Evolutionary conservation across 2,113 vertebrate species (phyloP).

Genomic region (Irena cyanogastra): DNA sequence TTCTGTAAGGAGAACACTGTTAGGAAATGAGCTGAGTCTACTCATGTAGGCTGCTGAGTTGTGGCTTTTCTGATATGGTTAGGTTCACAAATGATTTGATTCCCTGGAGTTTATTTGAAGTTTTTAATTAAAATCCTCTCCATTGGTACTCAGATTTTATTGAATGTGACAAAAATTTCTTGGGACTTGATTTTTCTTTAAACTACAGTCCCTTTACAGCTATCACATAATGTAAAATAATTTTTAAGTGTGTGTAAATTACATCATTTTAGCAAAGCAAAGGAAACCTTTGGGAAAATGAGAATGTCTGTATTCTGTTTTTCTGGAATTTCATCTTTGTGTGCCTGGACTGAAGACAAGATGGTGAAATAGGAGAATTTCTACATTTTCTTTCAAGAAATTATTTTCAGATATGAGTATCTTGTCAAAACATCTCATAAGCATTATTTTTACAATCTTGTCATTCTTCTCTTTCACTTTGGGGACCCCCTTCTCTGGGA

Average conservation of each 20-base stretch:
- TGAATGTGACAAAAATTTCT: conserved; percentile 44
- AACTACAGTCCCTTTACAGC: background rate
- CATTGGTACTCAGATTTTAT: conserved; percentile 31
- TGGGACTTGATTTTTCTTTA: conserved; percentile 42
- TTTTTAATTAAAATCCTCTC: conserved; percentile 49
- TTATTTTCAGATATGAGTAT: background rate
- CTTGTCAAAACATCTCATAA: background rate
- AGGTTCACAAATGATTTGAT: conserved; percentile 56
- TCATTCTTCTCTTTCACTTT: background rate
- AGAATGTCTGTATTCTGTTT: background rate
- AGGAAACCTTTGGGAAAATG: background rate
- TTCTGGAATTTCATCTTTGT: conserved; percentile 35
- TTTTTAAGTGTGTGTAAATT: background rate
- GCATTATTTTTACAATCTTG: background rate
- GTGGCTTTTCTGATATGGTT: conserved; percentile 41
- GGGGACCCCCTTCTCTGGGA: background rate
- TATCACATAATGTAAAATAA: background rate
- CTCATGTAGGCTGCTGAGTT: background rate
- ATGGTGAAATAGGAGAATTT: background rate
- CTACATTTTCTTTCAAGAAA: background rate
- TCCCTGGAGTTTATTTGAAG: conserved; percentile 34
- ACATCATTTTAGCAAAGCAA: background rate
- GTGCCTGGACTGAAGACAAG: background rate
- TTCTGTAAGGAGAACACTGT: background rate
- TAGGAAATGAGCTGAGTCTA: background rate